Base-by-base conservation (phyloP, 2,888 invertebrate species). In the Slavum lentiscoides region DNA sequence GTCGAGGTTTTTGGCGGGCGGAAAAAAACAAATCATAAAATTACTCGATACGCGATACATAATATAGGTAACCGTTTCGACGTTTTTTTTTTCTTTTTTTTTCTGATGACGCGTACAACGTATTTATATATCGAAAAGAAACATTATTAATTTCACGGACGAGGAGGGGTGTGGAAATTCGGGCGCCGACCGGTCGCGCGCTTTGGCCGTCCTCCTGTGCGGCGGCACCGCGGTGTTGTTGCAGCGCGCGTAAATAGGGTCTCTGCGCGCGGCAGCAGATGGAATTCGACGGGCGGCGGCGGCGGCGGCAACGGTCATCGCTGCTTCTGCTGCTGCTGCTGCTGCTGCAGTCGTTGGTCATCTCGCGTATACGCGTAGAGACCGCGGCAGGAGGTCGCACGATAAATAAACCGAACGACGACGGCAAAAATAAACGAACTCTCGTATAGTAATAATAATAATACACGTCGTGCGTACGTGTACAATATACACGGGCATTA, bases 141-240 rank as follows among this genome's bases (percentile, higher is more conserved):
- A 75, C 4, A 4, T 30, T 30, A 30, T 75, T 76, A 76, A 76
- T 76, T 76, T 68, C 49, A 8, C 9, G 43, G 67, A 67, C 67
- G 68, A n/a, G n/a, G 67, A 30, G 30, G 30, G 30, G 4, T 30
- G 43, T 49, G 3, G 23, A 43, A 59, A 68, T 5, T 59, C 67
- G 75, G 75, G 80, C 80, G 80, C 80, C 80, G 49, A 70, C 80
- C 64, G 64, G 80, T 80, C 80, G 77, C 62, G 49, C 30, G n/a
- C 4, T 30, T 30, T 30, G 30, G 30, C 30, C 30, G 30, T 30
- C 30, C 30, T 30, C 30, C 30, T 30, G 30, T 4, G 4, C 30
- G 2, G 9, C 55, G 30, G n/a, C n/a, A n/a, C n/a, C 55, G 5
- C 11, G 23, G 17, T 62, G n/a, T n/a, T n/a, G n/a, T n/a, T n/a